Conservation (phyloP, 2,888 invertebrate genomes). For the Aproaerema taeniolella region DNA sequence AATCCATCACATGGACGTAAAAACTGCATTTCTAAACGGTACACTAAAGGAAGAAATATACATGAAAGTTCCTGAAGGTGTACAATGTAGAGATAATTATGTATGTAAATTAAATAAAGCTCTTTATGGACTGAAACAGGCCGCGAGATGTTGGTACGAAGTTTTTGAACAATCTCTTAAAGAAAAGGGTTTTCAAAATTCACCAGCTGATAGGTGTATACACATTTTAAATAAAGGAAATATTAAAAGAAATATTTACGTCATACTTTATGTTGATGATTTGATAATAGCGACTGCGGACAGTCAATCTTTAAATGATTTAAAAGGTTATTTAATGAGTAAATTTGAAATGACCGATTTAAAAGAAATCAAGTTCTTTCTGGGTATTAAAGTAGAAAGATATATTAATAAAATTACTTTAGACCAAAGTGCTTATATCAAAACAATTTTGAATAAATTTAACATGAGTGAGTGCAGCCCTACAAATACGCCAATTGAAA, state of each 20-base stretch:
- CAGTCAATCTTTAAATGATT: slow-evolving; percentile 13
- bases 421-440: no score
- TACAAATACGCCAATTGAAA: slow-evolving; percentile 14
- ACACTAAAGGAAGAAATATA: slow-evolving; percentile 23
- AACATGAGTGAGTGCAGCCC: slow-evolving; percentile 25
- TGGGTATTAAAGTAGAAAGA: slow-evolving; percentile 13
- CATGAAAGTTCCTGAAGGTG: slow-evolving; percentile 25
- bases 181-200: no score
- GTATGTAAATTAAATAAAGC: no score
- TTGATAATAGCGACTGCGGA: no score
- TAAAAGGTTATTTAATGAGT: slow-evolving; percentile 14
- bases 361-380: slow-evolving; percentile 17
- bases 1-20: slow-evolving; percentile 24
- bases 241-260: slow-evolving; percentile 19
- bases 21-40: slow-evolving; percentile 26
- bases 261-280: slow-evolving; percentile 22
- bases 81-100: slow-evolving; percentile 14
- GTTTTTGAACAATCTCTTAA: slow-evolving; percentile 18
- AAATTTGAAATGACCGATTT: no score
- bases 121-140: slow-evolving; percentile 25
- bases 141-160: slow-evolving; percentile 24
- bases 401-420: no score
- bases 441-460: no score
- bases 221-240: no score
- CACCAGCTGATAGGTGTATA: no score